Conservation (phyloP, 2,888 invertebrate species). For the Papilio protenor region DNA sequence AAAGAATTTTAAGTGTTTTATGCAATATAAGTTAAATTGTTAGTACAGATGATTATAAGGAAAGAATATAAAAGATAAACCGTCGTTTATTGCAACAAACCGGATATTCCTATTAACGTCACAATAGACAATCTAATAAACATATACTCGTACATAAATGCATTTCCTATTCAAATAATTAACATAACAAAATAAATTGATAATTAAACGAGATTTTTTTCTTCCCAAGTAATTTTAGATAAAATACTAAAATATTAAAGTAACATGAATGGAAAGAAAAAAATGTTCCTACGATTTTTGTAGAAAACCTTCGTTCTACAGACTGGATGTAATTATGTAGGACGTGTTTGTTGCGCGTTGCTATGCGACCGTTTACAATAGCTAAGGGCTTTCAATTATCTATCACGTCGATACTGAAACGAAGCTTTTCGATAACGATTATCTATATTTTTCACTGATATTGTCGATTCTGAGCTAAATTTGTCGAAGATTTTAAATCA, state of each 20-base stretch:
- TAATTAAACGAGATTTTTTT: too few relatives aligned
- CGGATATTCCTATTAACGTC: not conserved
- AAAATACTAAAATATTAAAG: not conserved
- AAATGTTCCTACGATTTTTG: constrained; percentile 19
- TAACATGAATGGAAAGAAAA: not conserved
- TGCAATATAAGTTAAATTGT: too few relatives aligned
- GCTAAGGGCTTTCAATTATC: constrained; percentile 48
- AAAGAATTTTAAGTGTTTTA: too few relatives aligned
- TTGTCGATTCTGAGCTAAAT: not conserved
- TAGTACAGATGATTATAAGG: too few relatives aligned
- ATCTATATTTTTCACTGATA: not conserved
- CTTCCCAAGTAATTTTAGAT: not conserved
- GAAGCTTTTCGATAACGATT: constrained; percentile 15
- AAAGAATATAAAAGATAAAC: not conserved
- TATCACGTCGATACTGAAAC: constrained; percentile 31
- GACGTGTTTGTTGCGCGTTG: constrained; percentile 67
- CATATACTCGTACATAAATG: too few relatives aligned
- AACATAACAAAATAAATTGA: too few relatives aligned
- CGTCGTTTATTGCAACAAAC: constrained; percentile 7
- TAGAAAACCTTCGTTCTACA: constrained; percentile 58
- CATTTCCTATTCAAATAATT: too few relatives aligned
- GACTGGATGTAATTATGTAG: constrained; percentile 54
- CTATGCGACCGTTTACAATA: constrained; percentile 65
- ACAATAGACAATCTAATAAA: not conserved
- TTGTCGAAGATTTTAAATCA: not conserved